A percentile compares a stretch with the other conserved stretches of the same genome.
These are phyloP conservation scores for Drosophila persimilis DNA, from an alignment of 1,140 invertebrate species.

Conservation along the genomic window DNA sequence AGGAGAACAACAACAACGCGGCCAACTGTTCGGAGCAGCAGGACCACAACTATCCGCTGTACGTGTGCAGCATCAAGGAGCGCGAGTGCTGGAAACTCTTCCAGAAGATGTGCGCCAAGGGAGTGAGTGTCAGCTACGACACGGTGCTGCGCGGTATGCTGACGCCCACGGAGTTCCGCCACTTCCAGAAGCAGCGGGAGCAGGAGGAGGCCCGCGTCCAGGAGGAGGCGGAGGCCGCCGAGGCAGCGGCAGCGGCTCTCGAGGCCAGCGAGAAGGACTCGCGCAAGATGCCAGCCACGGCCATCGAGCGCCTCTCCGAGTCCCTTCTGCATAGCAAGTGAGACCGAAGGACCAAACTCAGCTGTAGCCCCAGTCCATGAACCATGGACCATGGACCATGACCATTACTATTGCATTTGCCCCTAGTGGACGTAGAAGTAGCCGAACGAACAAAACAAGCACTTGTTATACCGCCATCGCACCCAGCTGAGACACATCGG, in stretches of 20 bases:
- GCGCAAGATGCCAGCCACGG: slow-evolving; percentile 55
- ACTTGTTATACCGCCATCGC: slow-evolving; percentile 48
- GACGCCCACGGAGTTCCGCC: slow-evolving; percentile 88
- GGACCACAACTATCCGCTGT: slow-evolving; percentile 71
- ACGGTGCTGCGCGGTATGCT: slow-evolving; percentile 88
- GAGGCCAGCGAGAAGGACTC: slow-evolving; percentile 50
- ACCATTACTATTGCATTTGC: slow-evolving; percentile 64
- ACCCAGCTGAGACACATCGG: slow-evolving; percentile 36
- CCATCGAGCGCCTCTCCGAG: slow-evolving; percentile 73
- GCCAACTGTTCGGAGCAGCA: slow-evolving; percentile 63
- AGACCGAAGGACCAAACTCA: slow-evolving; percentile 14
- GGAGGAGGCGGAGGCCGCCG: slow-evolving; percentile 62
- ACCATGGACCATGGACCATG: slow-evolving; percentile 6
- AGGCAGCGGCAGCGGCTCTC: slow-evolving; percentile 30
- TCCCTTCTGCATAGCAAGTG: slow-evolving; percentile 62
- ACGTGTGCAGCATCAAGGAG: slow-evolving; percentile 84
- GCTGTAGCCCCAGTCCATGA: neutral
- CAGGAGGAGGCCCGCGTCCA: slow-evolving; percentile 69
- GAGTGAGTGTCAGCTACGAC: slow-evolving; percentile 87
- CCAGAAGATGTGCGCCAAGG: slow-evolving; percentile 88
- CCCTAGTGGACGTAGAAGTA: slow-evolving; percentile 48
- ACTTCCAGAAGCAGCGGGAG: slow-evolving; percentile 84
- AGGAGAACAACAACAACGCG: slow-evolving; percentile 69
- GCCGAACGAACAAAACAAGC: slow-evolving; percentile 8
- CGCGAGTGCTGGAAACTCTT: slow-evolving; percentile 88